Conservation (phyloP, 2,113 vertebrate genomes). For the human (Homo sapiens) region DNA sequence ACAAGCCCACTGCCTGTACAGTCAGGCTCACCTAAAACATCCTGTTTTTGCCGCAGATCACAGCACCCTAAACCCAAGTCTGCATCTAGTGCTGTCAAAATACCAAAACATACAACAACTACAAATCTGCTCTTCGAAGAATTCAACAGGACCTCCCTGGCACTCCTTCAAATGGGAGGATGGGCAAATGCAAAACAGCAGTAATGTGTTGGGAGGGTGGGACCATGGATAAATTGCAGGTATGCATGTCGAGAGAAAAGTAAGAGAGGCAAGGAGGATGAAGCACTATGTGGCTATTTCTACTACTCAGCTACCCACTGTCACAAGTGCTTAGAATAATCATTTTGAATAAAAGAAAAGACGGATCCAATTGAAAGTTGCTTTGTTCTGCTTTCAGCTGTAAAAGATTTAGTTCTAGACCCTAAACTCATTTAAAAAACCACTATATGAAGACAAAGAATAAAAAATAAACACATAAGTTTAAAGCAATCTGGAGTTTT, state of each 20-base stretch:
- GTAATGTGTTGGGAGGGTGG: fast-evolving
- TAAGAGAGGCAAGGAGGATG: not conserved
- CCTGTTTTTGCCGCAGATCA: slow-evolving; percentile 69
- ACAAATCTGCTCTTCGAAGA: not conserved
- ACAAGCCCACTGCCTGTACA: not conserved
- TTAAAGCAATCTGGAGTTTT: not conserved
- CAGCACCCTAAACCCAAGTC: slow-evolving; percentile 1
- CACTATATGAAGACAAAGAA: not conserved
- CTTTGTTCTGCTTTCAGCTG: not conserved
- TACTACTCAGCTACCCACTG: not conserved
- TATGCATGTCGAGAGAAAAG: fast-evolving
- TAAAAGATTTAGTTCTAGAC: not conserved
- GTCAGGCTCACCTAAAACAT: slow-evolving; percentile 55
- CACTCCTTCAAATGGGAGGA: not conserved
- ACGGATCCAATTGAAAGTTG: not conserved
- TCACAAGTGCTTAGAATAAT: not conserved
- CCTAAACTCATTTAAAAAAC: not conserved
- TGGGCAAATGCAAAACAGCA: not conserved
- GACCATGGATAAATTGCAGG: not conserved
- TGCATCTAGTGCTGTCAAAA: not conserved
- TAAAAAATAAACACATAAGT: not conserved
- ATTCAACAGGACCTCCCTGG: not conserved
- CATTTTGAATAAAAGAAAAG: not conserved
- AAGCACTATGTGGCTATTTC: not conserved
- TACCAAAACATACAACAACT: not conserved